A percentile compares a stretch with the other conserved stretches of the same genome.
These are phyloP conservation scores for Saimiri boliviensis DNA, from an alignment of 2,113 vertebrate species.

Conservation along the genomic window DNA sequence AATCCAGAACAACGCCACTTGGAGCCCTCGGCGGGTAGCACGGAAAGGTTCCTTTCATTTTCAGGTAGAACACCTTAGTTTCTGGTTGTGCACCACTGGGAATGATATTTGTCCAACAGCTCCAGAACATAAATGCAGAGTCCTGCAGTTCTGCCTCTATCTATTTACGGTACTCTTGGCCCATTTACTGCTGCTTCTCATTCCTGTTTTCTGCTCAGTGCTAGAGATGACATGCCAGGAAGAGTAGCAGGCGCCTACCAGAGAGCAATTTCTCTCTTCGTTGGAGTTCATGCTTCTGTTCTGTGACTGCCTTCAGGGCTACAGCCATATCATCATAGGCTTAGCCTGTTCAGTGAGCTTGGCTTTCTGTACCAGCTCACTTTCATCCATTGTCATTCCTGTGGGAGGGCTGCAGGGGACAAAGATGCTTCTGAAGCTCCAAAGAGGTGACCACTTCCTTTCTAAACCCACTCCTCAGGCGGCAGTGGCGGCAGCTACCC, in stretches of 20 bases:
- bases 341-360: slow-evolving; percentile 90
- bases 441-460: neutral
- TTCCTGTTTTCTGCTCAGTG: slow-evolving; percentile 96
- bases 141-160: slow-evolving; percentile 96
- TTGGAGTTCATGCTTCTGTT: slow-evolving; percentile 95
- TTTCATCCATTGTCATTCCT: slow-evolving; percentile 94
- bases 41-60: slow-evolving; percentile 99
- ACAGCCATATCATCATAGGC: slow-evolving; percentile 91
- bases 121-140: slow-evolving; percentile 96
- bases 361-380: slow-evolving; percentile 98
- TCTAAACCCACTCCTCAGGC: neutral
- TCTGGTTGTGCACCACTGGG: slow-evolving; percentile 92
- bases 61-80: slow-evolving; percentile 99
- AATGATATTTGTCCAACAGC: slow-evolving; percentile 96
- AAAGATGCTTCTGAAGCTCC: neutral
- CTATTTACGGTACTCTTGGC: slow-evolving; percentile 95
- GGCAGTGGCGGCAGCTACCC: no score
- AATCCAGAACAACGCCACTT: no score
- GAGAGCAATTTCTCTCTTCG: slow-evolving; percentile 98
- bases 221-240: slow-evolving; percentile 98
- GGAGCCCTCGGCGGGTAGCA: no score
- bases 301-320: slow-evolving; percentile 97
- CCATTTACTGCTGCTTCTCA: slow-evolving; percentile 98
- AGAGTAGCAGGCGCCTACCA: slow-evolving; percentile 93
- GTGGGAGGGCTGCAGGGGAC: slow-evolving; percentile 59